phyloP scores from a whole-genome alignment of 2,113 vertebrate species.

The Coptodon bakossiorum region DNA sequence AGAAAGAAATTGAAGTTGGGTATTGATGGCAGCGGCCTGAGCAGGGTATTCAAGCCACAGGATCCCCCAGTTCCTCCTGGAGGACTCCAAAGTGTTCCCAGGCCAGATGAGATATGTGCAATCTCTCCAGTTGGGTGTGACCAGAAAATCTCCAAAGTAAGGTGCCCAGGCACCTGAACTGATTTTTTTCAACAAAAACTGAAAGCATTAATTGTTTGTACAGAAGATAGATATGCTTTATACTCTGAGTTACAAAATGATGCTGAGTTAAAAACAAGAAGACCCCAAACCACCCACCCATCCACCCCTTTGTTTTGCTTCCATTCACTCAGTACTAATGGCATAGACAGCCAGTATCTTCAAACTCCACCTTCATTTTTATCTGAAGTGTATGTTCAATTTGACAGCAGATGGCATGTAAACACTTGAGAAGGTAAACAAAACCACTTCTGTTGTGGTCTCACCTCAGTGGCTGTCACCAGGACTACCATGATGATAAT shows the following conservation, averaged over 20 bases:
- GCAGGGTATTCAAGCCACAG: neutral
- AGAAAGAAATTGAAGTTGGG: neutral
- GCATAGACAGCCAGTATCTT: neutral
- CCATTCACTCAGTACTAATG: neutral
- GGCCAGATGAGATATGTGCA: neutral
- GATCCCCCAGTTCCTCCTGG: neutral
- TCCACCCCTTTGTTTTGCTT: neutral
- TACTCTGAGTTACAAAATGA: neutral
- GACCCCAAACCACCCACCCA: neutral
- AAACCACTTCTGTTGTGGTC: neutral
- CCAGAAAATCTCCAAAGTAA: neutral
- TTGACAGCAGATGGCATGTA: neutral
- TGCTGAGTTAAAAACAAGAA: neutral
- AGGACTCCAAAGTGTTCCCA: neutral
- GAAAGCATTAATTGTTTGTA: neutral
- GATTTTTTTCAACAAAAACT: neutral
- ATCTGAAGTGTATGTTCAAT: neutral
- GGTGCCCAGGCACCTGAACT: neutral
- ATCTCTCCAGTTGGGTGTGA: rapidly evolving
- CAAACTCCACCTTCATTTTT: neutral
- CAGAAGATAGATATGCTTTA: neutral
- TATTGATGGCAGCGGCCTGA: neutral
- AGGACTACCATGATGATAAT: neutral
- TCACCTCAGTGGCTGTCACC: neutral
- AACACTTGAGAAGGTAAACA: neutral